A percentile compares a stretch with the other conserved stretches of the same genome.
phyloP scores from a whole-genome alignment of 1,140 invertebrate species.

The Drosophila tristis region DNA sequence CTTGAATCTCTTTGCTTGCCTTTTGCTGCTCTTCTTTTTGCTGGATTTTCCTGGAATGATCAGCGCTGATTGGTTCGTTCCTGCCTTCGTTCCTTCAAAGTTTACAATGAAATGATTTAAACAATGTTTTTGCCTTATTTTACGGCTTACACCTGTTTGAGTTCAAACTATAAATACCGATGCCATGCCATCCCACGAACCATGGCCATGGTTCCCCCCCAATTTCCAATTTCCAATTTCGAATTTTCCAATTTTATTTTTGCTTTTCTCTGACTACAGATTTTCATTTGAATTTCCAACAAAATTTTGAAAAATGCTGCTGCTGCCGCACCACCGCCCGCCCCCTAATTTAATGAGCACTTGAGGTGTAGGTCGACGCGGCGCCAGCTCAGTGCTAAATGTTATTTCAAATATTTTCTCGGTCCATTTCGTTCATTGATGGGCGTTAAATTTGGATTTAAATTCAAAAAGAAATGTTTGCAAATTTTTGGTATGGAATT shows the following conservation, averaged over 20 bases:
- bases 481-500: no score
- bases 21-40: background rate
- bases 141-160: slow-evolving; percentile 81
- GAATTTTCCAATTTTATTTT: slow-evolving; percentile 5
- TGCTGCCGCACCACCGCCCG: no score
- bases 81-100: slow-evolving; percentile 15
- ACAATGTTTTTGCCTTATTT: slow-evolving; percentile 74
- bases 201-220: slow-evolving; percentile 67
- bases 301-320: slow-evolving; percentile 45
- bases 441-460: slow-evolving; percentile 58
- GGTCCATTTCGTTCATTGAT: slow-evolving; percentile 25
- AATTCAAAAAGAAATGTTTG: slow-evolving; percentile 22
- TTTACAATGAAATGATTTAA: slow-evolving; percentile 82
- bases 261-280: slow-evolving; percentile 45
- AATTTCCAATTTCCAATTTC: slow-evolving; percentile 49
- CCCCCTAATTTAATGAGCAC: slow-evolving; percentile 70
- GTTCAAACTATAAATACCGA: slow-evolving; percentile 76
- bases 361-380: slow-evolving; percentile 59
- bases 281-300: slow-evolving; percentile 57
- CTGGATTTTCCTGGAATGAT: slow-evolving; percentile 21
- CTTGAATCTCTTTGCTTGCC: background rate
- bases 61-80: slow-evolving; percentile 3
- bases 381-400: slow-evolving; percentile 74
- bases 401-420: slow-evolving; percentile 76
- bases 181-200: background rate